These are phyloP conservation scores for Myotis vivesi DNA, from an alignment of 2,797 vertebrate genomes.

Conservation along the genomic window DNA sequence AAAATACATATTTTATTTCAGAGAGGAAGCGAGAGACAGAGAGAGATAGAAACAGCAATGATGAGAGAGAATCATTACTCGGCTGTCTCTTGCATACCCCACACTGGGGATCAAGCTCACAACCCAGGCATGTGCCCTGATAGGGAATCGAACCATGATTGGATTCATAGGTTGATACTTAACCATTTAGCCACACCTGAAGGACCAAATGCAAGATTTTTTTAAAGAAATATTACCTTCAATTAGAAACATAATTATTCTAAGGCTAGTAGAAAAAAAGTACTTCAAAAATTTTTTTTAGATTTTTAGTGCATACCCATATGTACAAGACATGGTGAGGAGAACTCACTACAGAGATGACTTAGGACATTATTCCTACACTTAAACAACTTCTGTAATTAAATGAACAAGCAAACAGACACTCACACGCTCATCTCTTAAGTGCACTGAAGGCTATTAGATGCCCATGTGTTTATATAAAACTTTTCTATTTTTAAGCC, in stretches of 20 bases:
- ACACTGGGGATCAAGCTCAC: too few relatives aligned
- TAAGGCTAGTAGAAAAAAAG: not conserved
- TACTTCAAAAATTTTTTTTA: not conserved
- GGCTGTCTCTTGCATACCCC: too few relatives aligned
- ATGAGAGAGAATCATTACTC: too few relatives aligned
- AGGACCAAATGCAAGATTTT: too few relatives aligned
- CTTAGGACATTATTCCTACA: not conserved
- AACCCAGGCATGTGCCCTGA: too few relatives aligned
- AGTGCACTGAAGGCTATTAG: not conserved
- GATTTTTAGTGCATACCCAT: not conserved
- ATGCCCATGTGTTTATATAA: not conserved
- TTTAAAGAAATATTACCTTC: not conserved
- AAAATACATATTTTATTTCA: too few relatives aligned
- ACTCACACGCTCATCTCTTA: not conserved
- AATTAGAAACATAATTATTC: not conserved
- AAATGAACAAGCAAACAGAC: not conserved
- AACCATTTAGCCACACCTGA: too few relatives aligned
- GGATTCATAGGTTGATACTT: too few relatives aligned
- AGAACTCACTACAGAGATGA: not conserved
- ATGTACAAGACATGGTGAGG: not conserved
- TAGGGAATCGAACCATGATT: too few relatives aligned
- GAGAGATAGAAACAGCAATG: too few relatives aligned
- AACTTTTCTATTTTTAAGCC: not conserved
- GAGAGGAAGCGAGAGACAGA: too few relatives aligned
- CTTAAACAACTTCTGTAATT: not conserved